phyloP scores from a whole-genome alignment of 2,797 vertebrate species.

The Rhinophrynus dorsalis region DNA sequence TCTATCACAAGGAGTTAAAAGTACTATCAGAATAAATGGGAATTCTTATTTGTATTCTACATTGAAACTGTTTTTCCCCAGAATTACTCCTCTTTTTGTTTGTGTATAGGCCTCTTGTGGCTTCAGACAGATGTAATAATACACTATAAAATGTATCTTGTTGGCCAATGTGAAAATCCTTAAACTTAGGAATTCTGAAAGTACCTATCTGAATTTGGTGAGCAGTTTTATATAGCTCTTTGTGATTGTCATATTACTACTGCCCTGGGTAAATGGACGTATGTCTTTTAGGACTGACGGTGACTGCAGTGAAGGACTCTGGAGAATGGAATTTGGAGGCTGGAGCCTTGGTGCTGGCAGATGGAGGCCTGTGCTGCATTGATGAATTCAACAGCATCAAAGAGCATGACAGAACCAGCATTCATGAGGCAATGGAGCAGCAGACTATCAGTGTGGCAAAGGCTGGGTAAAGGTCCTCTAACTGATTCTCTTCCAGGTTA shows the following conservation, averaged over 20 bases:
- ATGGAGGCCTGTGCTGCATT: conserved; percentile 94
- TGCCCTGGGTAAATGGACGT: background rate
- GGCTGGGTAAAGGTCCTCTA: conserved; percentile 78
- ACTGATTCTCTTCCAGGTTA: background rate
- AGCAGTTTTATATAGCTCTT: background rate
- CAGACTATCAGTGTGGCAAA: conserved; percentile 97
- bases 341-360: conserved; percentile 90
- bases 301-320: conserved; percentile 92
- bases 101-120: no score
- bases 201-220: no score
- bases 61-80: no score
- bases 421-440: conserved; percentile 97
- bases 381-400: conserved; percentile 97
- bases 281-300: conserved; percentile 82
- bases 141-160: no score
- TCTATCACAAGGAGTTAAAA: no score
- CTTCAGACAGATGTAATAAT: no score
- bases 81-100: no score
- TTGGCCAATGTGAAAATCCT: no score
- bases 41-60: no score
- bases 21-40: no score
- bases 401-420: conserved; percentile 93
- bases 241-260: no score
- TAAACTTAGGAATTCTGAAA: no score
- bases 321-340: conserved; percentile 97